These are phyloP conservation scores for Caenorhabditis sinica DNA, from an alignment of 2,888 invertebrate species.

Conservation along the genomic window DNA sequence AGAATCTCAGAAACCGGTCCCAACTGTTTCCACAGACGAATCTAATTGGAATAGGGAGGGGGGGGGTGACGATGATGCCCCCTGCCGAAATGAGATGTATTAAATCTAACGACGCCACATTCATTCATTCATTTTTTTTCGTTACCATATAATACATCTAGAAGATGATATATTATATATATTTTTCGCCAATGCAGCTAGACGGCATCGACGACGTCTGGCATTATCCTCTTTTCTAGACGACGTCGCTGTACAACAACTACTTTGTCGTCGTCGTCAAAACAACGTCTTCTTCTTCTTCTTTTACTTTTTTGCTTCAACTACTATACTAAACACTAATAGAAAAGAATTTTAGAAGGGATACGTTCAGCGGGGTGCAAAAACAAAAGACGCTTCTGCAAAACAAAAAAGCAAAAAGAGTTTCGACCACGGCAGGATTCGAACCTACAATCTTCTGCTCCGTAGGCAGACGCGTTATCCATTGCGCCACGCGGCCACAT, in stretches of 20 bases:
- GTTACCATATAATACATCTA: conserved; percentile 9
- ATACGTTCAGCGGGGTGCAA: not conserved
- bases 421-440: conserved; percentile 82
- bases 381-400: conserved; percentile 13
- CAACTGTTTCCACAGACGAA: no score
- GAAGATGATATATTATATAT: conserved; percentile 5
- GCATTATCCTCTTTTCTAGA: conserved; percentile 26
- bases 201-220: conserved; percentile 12
- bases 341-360: not conserved
- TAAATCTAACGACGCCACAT: no score
- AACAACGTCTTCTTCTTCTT: conserved; percentile 22
- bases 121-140: no score
- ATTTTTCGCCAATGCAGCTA: not conserved
- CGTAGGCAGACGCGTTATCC: conserved; percentile 84
- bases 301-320: no score
- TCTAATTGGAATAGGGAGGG: no score
- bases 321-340: not conserved
- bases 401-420: not conserved
- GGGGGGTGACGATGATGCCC: no score
- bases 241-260: conserved; percentile 7
- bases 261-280: conserved; percentile 26
- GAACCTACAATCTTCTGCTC: conserved; percentile 84
- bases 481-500: conserved; percentile 78
- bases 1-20: no score
- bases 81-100: no score